Evolutionary conservation across 2,888 invertebrate species (phyloP).

Genomic region (Stegana nigrithorax): DNA sequence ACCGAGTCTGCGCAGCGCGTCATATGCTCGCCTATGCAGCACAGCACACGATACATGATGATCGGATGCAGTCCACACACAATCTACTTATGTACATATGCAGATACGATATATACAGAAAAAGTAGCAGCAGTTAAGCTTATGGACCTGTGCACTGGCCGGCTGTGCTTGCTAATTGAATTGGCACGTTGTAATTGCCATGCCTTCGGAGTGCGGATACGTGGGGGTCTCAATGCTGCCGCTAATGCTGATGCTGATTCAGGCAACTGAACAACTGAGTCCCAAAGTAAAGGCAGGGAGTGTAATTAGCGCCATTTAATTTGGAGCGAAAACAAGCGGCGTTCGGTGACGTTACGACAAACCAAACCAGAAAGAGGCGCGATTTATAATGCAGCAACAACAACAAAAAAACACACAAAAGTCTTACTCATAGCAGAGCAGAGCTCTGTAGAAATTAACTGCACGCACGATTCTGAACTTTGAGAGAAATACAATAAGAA

Average conservation of each 20-base stretch:
- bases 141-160: conserved; percentile 13
- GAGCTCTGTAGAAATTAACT: conserved; percentile 31
- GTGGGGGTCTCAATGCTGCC: too few species aligned
- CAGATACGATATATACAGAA: neutral
- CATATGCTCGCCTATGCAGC: neutral
- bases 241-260: too few species aligned
- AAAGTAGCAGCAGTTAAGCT: neutral
- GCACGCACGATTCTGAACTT: conserved; percentile 53
- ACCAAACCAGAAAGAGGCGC: neutral
- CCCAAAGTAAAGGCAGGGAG: conserved; percentile 9
- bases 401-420: neutral
- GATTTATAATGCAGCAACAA: neutral
- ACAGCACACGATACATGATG: neutral
- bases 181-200: conserved; percentile 42
- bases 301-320: conserved; percentile 61
- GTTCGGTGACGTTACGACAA: too few species aligned
- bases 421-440: neutral
- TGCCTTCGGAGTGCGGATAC: too few species aligned
- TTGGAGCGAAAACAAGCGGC: conserved; percentile 48
- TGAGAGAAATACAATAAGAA: neutral
- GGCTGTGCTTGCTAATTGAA: conserved; percentile 49
- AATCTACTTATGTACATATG: too few species aligned
- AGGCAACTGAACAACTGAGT: too few species aligned
- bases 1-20: too few species aligned
- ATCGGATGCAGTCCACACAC: too few species aligned